A percentile compares a stretch with the other conserved stretches of the same genome.
These are phyloP conservation scores for Liasis olivaceus DNA, from an alignment of 2,797 vertebrate genomes.

Conservation along the genomic window DNA sequence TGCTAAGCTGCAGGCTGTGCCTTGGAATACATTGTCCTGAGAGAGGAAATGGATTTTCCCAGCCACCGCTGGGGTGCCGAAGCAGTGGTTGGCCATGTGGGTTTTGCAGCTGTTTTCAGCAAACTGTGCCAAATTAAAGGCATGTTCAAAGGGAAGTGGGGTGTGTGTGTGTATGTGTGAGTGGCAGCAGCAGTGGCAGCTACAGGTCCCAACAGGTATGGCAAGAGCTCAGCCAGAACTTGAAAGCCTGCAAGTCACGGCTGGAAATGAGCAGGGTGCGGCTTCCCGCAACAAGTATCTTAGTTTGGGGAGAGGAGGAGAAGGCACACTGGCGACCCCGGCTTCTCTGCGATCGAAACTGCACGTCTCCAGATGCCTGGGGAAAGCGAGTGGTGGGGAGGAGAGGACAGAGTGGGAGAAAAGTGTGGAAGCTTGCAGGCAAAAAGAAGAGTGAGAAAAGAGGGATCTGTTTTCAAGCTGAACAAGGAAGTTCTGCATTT, in stretches of 20 bases:
- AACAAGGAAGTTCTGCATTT: background rate
- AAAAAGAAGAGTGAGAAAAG: background rate
- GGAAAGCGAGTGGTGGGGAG: background rate
- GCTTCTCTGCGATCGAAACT: constrained; percentile 31
- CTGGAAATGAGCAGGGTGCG: constrained; percentile 70
- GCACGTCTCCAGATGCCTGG: background rate
- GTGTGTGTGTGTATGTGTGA: too few species aligned
- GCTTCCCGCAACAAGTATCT: constrained; percentile 49
- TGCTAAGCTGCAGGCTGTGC: background rate
- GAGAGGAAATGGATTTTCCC: background rate
- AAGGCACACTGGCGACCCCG: background rate
- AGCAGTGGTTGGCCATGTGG: constrained; percentile 7
- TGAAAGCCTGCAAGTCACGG: constrained; percentile 69
- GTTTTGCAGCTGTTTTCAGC: constrained; percentile 33
- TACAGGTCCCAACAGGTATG: constrained; percentile 68
- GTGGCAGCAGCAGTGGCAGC: constrained; percentile 10
- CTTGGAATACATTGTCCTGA: background rate
- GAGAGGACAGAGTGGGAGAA: background rate
- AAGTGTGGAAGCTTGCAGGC: background rate
- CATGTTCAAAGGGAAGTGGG: constrained; percentile 53
- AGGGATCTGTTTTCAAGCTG: background rate
- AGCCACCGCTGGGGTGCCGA: background rate
- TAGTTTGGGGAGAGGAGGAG: background rate
- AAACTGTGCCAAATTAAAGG: constrained; percentile 59
- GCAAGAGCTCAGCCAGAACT: constrained; percentile 58